Base-by-base conservation (phyloP, 2,888 invertebrate genomes). In the Rhorus exstirpatorius region DNA sequence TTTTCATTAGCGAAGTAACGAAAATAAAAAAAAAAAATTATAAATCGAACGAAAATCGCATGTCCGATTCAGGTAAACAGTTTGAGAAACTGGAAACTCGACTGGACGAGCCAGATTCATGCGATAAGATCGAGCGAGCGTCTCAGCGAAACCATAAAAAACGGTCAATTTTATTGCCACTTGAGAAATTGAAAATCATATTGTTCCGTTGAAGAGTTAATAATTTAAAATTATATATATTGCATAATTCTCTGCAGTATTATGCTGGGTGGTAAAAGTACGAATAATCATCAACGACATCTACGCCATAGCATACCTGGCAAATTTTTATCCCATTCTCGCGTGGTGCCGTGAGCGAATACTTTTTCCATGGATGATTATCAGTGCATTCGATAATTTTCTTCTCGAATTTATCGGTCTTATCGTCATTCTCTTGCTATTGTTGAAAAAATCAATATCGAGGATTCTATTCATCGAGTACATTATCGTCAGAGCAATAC, bases 291-390 rank as follows among this genome's bases (percentile, higher is more conserved):
- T 90, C 55, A 84, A 86, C 8, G 82, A 88, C 38, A 26, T 91
- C 2, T 90, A 88, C 75, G 84, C 88, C 0, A 67, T 89, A 0
- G 85, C 87, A 0, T 89, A 89, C 70, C 19, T 89, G 35, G 71
- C 86, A 3, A 92, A 91, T 72, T 84, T 92, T n/a, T 91, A 90
- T 79, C 83, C 92, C 3, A 87, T 92, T 68, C 35, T 91, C 6
- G 91, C 89, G 1, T 89, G 88, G 88, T 89, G 87, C 26, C 87
- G 85, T 0, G 88, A 89, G 2, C 83, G 86, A 26, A 80, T 90
- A 2, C 80, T 93, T 10, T n/a, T 92, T 14, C 90, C 91, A 2
- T 93, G 92, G 92, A 76, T 93, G 38, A 79, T 88, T 4, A 65
- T 90, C 2, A 90, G 90, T 26, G 89, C 89, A 7, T 79, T 92